Conservation (phyloP, 2,888 invertebrate genomes). For the Lumbricus terrestris region DNA sequence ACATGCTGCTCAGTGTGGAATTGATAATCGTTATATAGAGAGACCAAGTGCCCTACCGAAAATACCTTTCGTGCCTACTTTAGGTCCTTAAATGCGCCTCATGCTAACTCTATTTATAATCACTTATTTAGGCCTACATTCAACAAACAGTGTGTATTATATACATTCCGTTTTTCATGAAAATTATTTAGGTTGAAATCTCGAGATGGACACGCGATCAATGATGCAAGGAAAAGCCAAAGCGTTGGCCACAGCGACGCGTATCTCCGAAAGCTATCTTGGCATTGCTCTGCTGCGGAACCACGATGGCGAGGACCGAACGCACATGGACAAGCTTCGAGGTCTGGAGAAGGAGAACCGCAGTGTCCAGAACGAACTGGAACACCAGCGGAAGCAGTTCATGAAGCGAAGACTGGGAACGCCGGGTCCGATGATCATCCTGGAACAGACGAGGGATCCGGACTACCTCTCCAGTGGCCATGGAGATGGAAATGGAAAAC, state of each 20-base stretch:
- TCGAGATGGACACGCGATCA: background rate
- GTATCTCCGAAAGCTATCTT: background rate
- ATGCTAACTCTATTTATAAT: background rate
- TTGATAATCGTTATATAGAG: background rate
- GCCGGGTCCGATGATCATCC: background rate
- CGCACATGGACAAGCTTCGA: background rate
- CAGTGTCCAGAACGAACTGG: slow-evolving; percentile 3
- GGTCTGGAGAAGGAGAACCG: background rate
- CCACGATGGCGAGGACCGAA: background rate
- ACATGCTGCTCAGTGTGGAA: too few relatives aligned
- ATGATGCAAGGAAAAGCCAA: background rate
- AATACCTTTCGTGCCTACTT: background rate
- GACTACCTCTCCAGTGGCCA: background rate
- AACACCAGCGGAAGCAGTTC: background rate
- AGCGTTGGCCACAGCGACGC: background rate
- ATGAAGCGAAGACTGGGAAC: background rate
- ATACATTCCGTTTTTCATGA: background rate
- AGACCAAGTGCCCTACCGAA: background rate
- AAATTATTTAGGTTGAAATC: background rate
- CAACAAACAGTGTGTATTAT: background rate
- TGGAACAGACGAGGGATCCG: background rate
- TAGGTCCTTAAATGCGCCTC: background rate
- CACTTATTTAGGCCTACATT: background rate
- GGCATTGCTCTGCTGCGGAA: background rate
- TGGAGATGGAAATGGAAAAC: background rate